Conservation (phyloP, 2,888 invertebrate genomes). For the Drosophila monieri region DNA sequence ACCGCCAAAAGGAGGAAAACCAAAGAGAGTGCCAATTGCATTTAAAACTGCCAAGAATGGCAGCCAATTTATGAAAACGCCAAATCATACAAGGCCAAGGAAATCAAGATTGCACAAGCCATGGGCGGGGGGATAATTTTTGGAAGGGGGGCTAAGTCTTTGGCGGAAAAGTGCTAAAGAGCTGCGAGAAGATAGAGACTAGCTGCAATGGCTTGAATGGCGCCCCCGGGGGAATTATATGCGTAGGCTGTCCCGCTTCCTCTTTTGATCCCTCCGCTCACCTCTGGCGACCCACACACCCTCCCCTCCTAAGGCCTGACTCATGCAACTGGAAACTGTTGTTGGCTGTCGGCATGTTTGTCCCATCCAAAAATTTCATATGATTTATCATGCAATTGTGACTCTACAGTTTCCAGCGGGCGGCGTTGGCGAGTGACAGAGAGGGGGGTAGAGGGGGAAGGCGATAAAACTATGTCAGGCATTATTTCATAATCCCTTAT, state of each 20-base stretch:
- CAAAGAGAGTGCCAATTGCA: slow-evolving; percentile 80
- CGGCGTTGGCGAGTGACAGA: neutral
- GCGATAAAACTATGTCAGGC: slow-evolving; percentile 73
- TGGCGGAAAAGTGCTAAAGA: slow-evolving; percentile 66
- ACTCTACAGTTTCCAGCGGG: slow-evolving; percentile 76
- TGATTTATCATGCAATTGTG: slow-evolving; percentile 82
- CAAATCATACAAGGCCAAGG: slow-evolving; percentile 75
- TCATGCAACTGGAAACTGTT: slow-evolving; percentile 34
- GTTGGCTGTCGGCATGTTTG: slow-evolving; percentile 79
- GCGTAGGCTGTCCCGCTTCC: slow-evolving; percentile 58
- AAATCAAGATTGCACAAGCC: slow-evolving; percentile 73
- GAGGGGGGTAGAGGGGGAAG: neutral
- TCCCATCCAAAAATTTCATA: slow-evolving; percentile 66
- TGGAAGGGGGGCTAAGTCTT: slow-evolving; percentile 21
- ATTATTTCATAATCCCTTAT: slow-evolving; percentile 68
- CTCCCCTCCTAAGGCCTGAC: slow-evolving; percentile 15
- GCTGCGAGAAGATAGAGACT: slow-evolving; percentile 15
- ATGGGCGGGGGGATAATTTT: neutral
- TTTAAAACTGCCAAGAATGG: slow-evolving; percentile 64
- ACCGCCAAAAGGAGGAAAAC: slow-evolving; percentile 51
- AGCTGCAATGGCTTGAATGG: slow-evolving; percentile 28
- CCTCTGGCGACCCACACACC: too few species aligned
- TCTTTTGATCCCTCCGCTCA: too few species aligned
- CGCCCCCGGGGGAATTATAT: slow-evolving; percentile 63
- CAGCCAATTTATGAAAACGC: slow-evolving; percentile 81